Conservation (phyloP, 1,140 invertebrate species). For the Subanguina moxae region DNA sequence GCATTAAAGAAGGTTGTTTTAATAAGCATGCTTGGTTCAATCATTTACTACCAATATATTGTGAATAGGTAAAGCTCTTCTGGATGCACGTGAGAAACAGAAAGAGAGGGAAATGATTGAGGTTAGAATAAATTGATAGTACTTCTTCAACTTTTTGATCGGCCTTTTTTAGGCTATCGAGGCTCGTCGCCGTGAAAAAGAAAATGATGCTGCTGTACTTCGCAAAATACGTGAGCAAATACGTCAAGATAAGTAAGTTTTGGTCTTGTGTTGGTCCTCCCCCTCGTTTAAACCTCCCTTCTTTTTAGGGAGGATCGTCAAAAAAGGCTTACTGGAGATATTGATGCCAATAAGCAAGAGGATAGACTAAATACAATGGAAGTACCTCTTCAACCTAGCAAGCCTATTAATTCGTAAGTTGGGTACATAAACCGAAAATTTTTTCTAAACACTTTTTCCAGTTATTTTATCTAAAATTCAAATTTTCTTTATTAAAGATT, state of each 20-base stretch:
- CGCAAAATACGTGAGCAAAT: slow-evolving; percentile 29
- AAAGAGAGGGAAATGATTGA: slow-evolving; percentile 25
- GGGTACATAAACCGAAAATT: not conserved
- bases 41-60: not conserved
- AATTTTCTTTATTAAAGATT: no score
- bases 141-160: no score
- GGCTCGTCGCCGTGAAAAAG: slow-evolving; percentile 25
- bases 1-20: slow-evolving; percentile 25
- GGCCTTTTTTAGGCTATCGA: slow-evolving; percentile 13
- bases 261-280: not conserved
- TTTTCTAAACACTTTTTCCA: no score
- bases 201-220: slow-evolving; percentile 24
- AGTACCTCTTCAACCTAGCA: slow-evolving; percentile 8
- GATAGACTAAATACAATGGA: not conserved
- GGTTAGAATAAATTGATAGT: no score
- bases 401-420: slow-evolving; percentile 24
- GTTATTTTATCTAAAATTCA: no score
- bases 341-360: not conserved
- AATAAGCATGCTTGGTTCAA: not conserved
- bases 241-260: slow-evolving; percentile 26
- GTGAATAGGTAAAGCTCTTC: slow-evolving; percentile 20
- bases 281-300: slow-evolving; percentile 13
- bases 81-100: slow-evolving; percentile 26
- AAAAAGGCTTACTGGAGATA: not conserved
- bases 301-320: slow-evolving; percentile 32